These are phyloP conservation scores for Anarrhichthys ocellatus DNA, from an alignment of 2,113 vertebrate species.

Conservation along the genomic window DNA sequence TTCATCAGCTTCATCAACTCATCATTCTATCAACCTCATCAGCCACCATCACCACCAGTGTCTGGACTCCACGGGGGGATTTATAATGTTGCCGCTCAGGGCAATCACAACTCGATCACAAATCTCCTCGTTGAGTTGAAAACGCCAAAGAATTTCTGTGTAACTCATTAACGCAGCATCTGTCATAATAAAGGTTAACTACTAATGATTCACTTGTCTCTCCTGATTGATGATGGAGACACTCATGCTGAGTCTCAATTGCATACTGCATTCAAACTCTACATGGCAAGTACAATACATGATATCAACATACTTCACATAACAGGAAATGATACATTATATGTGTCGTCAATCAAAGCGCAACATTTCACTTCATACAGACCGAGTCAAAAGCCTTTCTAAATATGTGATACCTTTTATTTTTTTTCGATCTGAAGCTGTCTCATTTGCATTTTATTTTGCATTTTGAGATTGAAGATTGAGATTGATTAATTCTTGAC, in stretches of 20 bases:
- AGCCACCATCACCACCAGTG: no score
- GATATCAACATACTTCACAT: background rate
- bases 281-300: background rate
- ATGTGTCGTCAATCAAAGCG: background rate
- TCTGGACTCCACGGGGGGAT: no score
- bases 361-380: background rate
- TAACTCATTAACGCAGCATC: no score
- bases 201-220: no score
- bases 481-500: background rate
- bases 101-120: no score
- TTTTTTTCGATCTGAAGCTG: background rate
- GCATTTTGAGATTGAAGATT: background rate
- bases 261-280: background rate
- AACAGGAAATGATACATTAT: background rate
- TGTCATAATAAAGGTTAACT: no score
- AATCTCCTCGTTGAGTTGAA: no score
- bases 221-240: background rate
- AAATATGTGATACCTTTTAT: background rate
- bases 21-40: no score
- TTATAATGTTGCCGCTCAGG: no score
- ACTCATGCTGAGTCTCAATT: background rate
- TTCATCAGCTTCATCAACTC: no score
- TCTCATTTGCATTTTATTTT: background rate
- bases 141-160: no score
- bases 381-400: background rate